phyloP scores from a whole-genome alignment of 2,797 vertebrate species.

The Microcaecilia unicolor region DNA sequence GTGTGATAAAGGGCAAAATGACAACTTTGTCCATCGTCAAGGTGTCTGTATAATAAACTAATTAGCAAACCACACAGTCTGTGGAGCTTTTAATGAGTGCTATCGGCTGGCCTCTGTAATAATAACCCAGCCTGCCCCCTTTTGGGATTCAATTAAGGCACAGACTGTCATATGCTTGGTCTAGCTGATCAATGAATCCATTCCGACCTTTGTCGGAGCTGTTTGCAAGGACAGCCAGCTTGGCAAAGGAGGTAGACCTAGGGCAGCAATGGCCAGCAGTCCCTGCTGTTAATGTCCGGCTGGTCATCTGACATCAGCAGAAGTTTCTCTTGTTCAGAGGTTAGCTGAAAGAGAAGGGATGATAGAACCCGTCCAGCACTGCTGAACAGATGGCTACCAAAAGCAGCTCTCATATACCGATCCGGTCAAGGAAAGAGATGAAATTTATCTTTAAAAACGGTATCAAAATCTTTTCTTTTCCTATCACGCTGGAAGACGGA shows the following conservation, averaged over 20 bases:
- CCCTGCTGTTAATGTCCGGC: constrained; percentile 76
- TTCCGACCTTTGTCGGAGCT: constrained; percentile 60
- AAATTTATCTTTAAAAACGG: too few species aligned
- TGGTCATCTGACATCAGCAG: constrained; percentile 81
- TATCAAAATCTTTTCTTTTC: too few species aligned
- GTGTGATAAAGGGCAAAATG: constrained; percentile 78
- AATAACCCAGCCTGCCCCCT: constrained; percentile 66
- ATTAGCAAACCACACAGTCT: constrained; percentile 79
- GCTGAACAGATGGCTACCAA: too few species aligned
- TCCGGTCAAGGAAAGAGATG: too few species aligned
- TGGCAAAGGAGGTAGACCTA: constrained; percentile 53
- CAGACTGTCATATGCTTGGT: constrained; percentile 73
- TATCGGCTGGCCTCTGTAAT: constrained; percentile 74
- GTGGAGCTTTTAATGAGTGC: constrained; percentile 75
- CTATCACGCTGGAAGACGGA: too few species aligned
- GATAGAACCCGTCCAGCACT: too few species aligned
- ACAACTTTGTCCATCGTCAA: constrained; percentile 74
- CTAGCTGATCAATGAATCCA: constrained; percentile 78
- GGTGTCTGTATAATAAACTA: constrained; percentile 88
- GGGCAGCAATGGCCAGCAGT: constrained; percentile 61
- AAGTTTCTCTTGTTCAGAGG: constrained; percentile 75
- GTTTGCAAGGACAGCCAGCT: constrained; percentile 54
- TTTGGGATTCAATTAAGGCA: constrained; percentile 78
- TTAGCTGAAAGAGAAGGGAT: constrained; percentile 59
- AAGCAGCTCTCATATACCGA: too few species aligned